Evolutionary conservation across 2,888 invertebrate species (phyloP), one percentile per base, ranked within the genome.

Genomic region (Danaus chrysippus): DNA sequence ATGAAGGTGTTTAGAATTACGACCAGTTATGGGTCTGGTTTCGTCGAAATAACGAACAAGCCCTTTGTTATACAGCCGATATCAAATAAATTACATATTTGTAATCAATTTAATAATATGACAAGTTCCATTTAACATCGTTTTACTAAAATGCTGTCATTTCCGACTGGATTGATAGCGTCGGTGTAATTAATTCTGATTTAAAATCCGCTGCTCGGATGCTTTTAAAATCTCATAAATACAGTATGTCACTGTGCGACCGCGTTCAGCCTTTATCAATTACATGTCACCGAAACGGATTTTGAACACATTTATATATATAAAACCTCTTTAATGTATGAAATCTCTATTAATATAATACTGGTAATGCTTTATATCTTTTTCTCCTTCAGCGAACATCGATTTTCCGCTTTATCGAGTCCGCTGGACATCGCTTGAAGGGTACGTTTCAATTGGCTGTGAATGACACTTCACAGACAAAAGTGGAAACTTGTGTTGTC

Each of bases 141-240:
- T 59, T 59, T 56, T 49, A 61, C 65, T 67, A 67, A 63, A 67
- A 59, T 65, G 65, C 68, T 68, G 68, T 71, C 67, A 82, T 79
- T 79, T 76, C 75, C 76, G 74, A 77, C 73, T 72, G 68, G 74
- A 75, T 78, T 76, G 76, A 79, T 78, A 78, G 75, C 71, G 77
- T 82, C 84, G 83, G 81, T 75, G 68, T 77, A 70, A 85, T 87
- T 86, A 87, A 87, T 88, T 84, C 79, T 73, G 81, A 82, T 86
- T 86, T 83, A 79, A 85, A 80, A 82, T 81, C 74, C 73, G 74
- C 77, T 81, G 81, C 78, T 81, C 81, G 81, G 81, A 81, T 82
- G 84, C 87, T 85, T 87, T 89, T 88, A 87, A 88, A 88, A 82
- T 80, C 83, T 79, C 83, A 85, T 89, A 87, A 87, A 89, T 88